Base-by-base conservation (phyloP, 1,140 invertebrate genomes). In the Nasonia giraulti region DNA sequence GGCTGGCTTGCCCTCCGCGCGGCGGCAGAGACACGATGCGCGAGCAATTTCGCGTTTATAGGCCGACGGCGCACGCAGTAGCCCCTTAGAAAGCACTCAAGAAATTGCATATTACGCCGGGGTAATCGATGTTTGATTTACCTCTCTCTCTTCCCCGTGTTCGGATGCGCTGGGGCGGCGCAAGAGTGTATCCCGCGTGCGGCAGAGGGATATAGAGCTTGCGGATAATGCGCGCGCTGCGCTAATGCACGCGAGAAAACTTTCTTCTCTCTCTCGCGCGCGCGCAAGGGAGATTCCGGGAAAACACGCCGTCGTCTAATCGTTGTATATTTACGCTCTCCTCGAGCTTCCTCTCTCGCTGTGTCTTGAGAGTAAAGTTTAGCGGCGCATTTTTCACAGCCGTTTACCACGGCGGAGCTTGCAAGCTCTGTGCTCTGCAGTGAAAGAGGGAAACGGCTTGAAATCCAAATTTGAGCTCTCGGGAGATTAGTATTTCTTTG, bases 111-210 rank as follows among this genome's bases (percentile, higher is more conserved):
- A 81, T 81, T 81, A 73, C 80, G 23, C 33, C 8, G n/a, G 80
- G n/a, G 66, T 71, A 71, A 81, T 81, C 68, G 80, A 81, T 81
- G 71, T 47, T 47, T 74, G 80, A 81, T 81, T 81, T 73, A 81
- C 20, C 74, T 37, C 40, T 31, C 78, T 27, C 27, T 27, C 27
- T 27, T 27, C 68, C 17, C 17, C 6, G 7, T 20, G 55, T 62
- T 62, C 17, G 14, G 55, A n/a, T 62, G 55, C 20, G 55, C 17
- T 17, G 2, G 17, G n/a, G 20, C 55, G 50, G 20, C 17, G 55
- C 55, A 4, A n/a, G 55, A 62, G 55, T 7, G 37, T 20, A 33
- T 2, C 80, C 74, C 80, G 77, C 66, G 66, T 75, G 77, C 66
- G 66, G 23, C 27, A 81, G 68, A 40, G 66, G 27, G 55, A 66